Percentiles rank a stretch among this genome's conserved stretches.
Evolutionary conservation across 2,797 vertebrate species (phyloP).

Genomic region (Eptatretus atami): DNA sequence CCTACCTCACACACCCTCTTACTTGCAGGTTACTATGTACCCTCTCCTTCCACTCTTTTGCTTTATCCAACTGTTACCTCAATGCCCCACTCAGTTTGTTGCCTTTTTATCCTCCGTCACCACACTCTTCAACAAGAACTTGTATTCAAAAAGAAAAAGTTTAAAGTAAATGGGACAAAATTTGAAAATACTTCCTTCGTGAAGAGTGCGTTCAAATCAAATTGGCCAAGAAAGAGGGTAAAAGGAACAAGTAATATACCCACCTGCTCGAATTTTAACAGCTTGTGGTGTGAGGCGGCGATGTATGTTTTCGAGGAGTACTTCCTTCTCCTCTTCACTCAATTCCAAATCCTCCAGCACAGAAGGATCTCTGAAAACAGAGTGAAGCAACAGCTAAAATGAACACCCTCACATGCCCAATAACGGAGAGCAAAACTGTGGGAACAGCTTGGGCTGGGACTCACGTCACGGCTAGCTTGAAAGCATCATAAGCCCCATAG

Average conservation of each 20-base stretch:
- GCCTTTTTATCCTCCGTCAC: too few relatives aligned
- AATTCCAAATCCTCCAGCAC: conserved; percentile 69
- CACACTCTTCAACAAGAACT: too few relatives aligned
- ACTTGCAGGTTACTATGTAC: too few relatives aligned
- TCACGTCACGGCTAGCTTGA: conserved; percentile 96
- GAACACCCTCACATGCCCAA: not conserved
- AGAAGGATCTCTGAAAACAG: conserved; percentile 35
- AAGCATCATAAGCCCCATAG: conserved; percentile 92
- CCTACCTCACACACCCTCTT: too few relatives aligned
- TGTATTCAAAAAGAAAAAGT: too few relatives aligned
- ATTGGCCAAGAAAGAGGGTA: not conserved
- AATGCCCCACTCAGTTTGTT: too few relatives aligned
- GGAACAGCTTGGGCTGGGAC: conserved; percentile 10
- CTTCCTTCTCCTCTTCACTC: conserved; percentile 49
- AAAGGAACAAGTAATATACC: conserved; percentile 9
- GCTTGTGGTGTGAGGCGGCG: conserved; percentile 84
- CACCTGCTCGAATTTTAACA: conserved; percentile 91
- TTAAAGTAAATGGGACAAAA: too few relatives aligned
- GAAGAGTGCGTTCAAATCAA: too few relatives aligned
- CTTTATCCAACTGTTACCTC: too few relatives aligned
- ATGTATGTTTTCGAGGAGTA: conserved; percentile 89
- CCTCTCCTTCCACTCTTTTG: too few relatives aligned
- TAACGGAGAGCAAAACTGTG: not conserved
- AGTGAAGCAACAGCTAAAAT: conserved; percentile 7
- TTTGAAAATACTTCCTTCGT: too few relatives aligned